phyloP scores from a whole-genome alignment of 2,888 invertebrate species.

The Athalia circularis region DNA sequence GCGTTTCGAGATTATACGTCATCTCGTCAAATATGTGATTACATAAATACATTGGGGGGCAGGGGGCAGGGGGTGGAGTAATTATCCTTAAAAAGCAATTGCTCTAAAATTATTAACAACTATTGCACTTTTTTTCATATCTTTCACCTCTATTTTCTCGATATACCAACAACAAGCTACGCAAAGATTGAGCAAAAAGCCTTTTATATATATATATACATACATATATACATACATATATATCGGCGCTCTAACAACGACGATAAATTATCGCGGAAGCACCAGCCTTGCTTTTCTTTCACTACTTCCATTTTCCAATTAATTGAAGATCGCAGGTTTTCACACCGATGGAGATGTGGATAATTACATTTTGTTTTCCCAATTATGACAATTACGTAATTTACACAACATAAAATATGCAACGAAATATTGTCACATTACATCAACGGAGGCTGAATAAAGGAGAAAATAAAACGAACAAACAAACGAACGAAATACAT shows the following conservation, averaged over 20 bases:
- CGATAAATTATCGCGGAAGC: conserved; percentile 27
- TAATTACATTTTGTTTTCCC: no score
- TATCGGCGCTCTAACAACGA: not conserved
- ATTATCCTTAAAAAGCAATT: conserved; percentile 35
- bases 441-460: no score
- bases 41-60: not conserved
- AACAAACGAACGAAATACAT: no score
- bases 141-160: not conserved
- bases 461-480: no score
- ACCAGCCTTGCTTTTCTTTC: conserved; percentile 11
- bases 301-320: not conserved
- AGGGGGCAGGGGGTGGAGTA: not conserved
- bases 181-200: conserved; percentile 25
- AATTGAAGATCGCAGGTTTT: no score
- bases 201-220: not conserved
- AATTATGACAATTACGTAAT: no score
- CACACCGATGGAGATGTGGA: no score
- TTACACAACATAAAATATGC: no score
- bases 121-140: conserved; percentile 43
- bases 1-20: conserved; percentile 22
- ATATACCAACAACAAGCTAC: conserved; percentile 21
- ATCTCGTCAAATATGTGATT: conserved; percentile 4
- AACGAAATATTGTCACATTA: no score
- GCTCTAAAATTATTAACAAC: conserved; percentile 41
- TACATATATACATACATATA: not conserved